Evolutionary conservation across 2,888 invertebrate genomes (phyloP), one percentile per base, ranked within the genome.

Genomic region (Andrena hattorfiana): DNA sequence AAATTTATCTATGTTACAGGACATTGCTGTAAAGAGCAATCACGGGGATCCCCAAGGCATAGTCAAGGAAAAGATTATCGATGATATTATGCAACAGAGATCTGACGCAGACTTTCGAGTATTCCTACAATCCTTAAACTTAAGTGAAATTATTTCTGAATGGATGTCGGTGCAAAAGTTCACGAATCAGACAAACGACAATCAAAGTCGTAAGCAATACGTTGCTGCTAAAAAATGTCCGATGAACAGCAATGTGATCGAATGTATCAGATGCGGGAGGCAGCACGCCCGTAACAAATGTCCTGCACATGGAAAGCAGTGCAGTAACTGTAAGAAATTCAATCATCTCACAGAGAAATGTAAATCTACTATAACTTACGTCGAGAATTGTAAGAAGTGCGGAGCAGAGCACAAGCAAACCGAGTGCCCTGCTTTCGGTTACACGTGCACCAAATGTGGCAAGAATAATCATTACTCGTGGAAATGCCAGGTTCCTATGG

Each of bases 401-500:
- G 70, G 70, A 23, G 20, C 70, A 4, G 42, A 20, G 10, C 70
- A 70, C 26, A 49, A 30, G 16, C 35, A 30, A 42, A 54, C 56
- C 2, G 54, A 42, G 13, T 70, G 70, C 23, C 30, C 42, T 5
- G 70, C 70, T 13, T 70, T 70, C 28, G 70, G 70, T 30, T 35
- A 56, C 13, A n/a, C 26, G 0, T 80, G 80, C 6, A 32, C 60
- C 13, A 80, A 78, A n/a, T 80, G 80, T 20, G 69, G 77, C 32
- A 70, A 56, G 32, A 23, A 28, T 60, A 79, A 80, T 26, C 77
- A 70, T 30, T 77, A 71, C 49, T 63, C 80, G 0, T 78, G 23
- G 69, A 64, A 79, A 28, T 80, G 78, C 23, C 32, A 68, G 20
- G 28, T 49, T 2, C 66, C 59, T 26, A 7, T 51, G 59, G 42